Evolutionary conservation across 2,797 vertebrate species (phyloP).

Genomic region (Melanitta fusca): DNA sequence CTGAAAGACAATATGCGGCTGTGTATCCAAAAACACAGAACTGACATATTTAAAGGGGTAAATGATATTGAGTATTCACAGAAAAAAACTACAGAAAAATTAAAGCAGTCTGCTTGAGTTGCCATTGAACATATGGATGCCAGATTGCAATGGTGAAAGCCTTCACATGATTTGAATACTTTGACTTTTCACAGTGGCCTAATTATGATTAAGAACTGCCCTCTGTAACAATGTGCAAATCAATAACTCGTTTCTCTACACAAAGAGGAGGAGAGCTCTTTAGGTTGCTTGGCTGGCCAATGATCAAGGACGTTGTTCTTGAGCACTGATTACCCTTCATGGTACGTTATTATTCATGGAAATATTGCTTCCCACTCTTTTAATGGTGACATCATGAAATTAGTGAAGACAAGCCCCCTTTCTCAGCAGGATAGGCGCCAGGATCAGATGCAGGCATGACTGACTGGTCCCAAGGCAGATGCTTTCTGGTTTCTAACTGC

Average conservation of each 20-base stretch:
- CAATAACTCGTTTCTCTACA: neutral
- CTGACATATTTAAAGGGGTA: slow-evolving; percentile 56
- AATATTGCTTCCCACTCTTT: slow-evolving; percentile 1
- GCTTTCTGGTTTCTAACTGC: slow-evolving; percentile 23
- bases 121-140: slow-evolving; percentile 68
- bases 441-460: neutral
- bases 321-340: slow-evolving; percentile 25
- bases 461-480: slow-evolving; percentile 34
- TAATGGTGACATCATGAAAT: slow-evolving; percentile 49
- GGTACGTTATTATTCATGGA: neutral
- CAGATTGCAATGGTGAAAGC: slow-evolving; percentile 65
- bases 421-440: slow-evolving; percentile 52
- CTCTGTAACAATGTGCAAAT: slow-evolving; percentile 56
- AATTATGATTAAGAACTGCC: slow-evolving; percentile 68
- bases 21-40: slow-evolving; percentile 40
- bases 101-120: slow-evolving; percentile 61
- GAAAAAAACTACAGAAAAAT: slow-evolving; percentile 31
- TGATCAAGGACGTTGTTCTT: neutral
- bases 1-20: slow-evolving; percentile 62
- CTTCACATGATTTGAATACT: slow-evolving; percentile 39
- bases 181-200: slow-evolving; percentile 64
- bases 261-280: neutral
- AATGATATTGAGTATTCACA: slow-evolving; percentile 63
- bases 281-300: neutral
- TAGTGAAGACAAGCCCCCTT: slow-evolving; percentile 30